phyloP scores from a whole-genome alignment of 2,888 invertebrate species.

The Cantharis nigra region DNA sequence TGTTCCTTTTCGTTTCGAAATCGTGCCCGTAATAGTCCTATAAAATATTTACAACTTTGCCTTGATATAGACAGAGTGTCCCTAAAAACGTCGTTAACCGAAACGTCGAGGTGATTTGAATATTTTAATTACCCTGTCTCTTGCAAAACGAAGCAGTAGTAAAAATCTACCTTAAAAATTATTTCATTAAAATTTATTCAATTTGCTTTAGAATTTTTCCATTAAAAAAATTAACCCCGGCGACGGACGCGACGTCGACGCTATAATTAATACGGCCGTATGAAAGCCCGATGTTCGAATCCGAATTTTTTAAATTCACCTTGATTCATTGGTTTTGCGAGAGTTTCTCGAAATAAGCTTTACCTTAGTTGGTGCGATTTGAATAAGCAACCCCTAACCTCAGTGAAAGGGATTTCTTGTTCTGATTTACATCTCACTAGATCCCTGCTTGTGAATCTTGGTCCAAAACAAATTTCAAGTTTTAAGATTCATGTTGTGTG shows the following conservation, averaged over 20 bases:
- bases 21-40: slow-evolving; percentile 33
- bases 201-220: neutral
- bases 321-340: slow-evolving; percentile 17
- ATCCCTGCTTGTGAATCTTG: slow-evolving; percentile 5
- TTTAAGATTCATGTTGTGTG: slow-evolving; percentile 1
- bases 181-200: neutral
- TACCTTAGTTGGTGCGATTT: slow-evolving; percentile 23
- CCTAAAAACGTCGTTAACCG: slow-evolving; percentile 35
- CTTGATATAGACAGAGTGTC: slow-evolving; percentile 35
- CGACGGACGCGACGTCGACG: neutral
- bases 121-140: slow-evolving; percentile 45
- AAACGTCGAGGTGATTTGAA: slow-evolving; percentile 43
- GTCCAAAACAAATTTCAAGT: slow-evolving; percentile 13
- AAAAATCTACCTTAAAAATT: slow-evolving; percentile 20
- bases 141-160: slow-evolving; percentile 21
- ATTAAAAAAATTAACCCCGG: neutral
- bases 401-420: slow-evolving; percentile 31
- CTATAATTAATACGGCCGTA: neutral
- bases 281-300: neutral
- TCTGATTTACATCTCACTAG: slow-evolving; percentile 30
- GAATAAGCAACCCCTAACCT: slow-evolving; percentile 29
- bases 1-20: slow-evolving; percentile 25
- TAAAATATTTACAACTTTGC: slow-evolving; percentile 42
- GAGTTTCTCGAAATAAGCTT: slow-evolving; percentile 23
- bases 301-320: neutral